Conservation (phyloP, 1,140 invertebrate genomes). For the Micrasema minimum region DNA sequence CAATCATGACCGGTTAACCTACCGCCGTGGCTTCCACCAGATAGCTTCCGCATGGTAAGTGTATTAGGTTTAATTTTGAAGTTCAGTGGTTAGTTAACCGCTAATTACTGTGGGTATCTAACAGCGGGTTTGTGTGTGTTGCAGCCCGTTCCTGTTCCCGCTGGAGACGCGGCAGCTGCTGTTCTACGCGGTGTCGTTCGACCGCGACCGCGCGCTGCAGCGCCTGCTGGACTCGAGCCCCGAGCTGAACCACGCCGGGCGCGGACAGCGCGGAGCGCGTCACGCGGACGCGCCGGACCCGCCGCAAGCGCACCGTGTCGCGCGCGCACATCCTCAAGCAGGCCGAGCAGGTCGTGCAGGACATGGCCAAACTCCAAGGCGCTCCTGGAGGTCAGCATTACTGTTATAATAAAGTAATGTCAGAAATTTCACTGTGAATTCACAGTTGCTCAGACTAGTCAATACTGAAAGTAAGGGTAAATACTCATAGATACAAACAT, state of each 20-base stretch:
- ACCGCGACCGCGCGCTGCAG: conserved; percentile 93
- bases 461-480: no score
- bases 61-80: background rate
- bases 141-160: conserved; percentile 92
- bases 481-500: no score
- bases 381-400: conserved; percentile 81
- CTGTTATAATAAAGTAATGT: no score
- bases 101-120: background rate
- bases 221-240: conserved; percentile 89
- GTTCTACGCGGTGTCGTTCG: conserved; percentile 96
- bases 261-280: conserved; percentile 85
- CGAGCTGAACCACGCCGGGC: conserved; percentile 75
- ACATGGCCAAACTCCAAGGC: conserved; percentile 92
- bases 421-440: no score
- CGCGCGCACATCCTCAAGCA: conserved; percentile 94
- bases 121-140: background rate
- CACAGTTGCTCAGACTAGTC: no score
- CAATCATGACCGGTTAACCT: conserved; percentile 98
- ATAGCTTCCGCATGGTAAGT: conserved; percentile 88
- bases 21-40: conserved; percentile 94
- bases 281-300: conserved; percentile 91
- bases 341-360: conserved; percentile 94
- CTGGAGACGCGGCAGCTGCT: conserved; percentile 96
- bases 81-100: conserved; percentile 33
- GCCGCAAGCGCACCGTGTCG: conserved; percentile 91